Conservation (phyloP, 2,113 vertebrate genomes). For the Chionomys nivalis region DNA sequence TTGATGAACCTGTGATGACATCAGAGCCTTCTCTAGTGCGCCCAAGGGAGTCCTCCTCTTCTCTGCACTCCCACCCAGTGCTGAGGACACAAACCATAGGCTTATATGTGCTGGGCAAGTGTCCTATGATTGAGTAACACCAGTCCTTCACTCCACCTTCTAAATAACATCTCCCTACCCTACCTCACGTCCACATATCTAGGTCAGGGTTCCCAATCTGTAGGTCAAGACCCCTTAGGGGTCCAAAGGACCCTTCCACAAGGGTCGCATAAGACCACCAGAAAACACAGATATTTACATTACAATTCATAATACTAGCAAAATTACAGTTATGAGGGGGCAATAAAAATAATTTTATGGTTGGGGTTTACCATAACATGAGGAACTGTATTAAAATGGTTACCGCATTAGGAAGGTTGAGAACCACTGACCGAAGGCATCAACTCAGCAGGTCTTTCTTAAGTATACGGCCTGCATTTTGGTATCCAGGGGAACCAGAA, state of each 20-base stretch:
- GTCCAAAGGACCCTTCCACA: neutral
- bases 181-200: neutral
- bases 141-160: neutral
- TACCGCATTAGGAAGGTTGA: too few relatives aligned
- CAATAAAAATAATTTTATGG: neutral
- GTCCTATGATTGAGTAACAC: neutral
- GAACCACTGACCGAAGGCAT: neutral
- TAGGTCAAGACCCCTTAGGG: neutral
- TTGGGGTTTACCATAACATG: neutral
- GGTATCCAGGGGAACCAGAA: neutral
- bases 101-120: neutral
- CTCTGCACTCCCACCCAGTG: too few relatives aligned
- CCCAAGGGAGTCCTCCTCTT: neutral
- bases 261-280: neutral
- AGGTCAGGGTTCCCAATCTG: neutral
- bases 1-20: slow-evolving; percentile 77
- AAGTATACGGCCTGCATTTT: neutral
- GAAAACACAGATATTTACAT: neutral
- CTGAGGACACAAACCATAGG: neutral
- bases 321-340: neutral
- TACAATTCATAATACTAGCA: neutral
- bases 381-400: neutral
- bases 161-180: neutral
- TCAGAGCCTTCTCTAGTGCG: neutral
- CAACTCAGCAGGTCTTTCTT: neutral